Percentiles rank a stretch among this genome's conserved stretches.
Evolutionary conservation across 2,888 invertebrate genomes (phyloP).

Genomic region (Pomacea canaliculata): DNA sequence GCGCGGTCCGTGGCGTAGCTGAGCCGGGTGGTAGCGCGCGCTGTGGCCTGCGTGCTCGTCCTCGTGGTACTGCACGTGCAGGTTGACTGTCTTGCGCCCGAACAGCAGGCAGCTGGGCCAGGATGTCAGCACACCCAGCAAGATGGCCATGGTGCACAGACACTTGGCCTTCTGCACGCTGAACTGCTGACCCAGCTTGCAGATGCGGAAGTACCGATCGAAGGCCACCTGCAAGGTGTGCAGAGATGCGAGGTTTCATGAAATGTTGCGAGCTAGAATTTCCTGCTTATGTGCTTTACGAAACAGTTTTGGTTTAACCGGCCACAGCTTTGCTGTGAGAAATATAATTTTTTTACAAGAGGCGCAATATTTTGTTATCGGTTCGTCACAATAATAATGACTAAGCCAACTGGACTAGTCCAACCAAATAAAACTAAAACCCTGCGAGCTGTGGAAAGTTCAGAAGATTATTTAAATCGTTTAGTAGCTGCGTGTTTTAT

Average conservation of each 20-base stretch:
- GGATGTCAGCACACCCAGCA: slow-evolving; percentile 50
- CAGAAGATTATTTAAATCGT: too few relatives aligned
- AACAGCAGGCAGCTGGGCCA: slow-evolving; percentile 60
- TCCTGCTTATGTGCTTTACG: too few relatives aligned
- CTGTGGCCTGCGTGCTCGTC: background rate
- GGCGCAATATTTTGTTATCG: too few relatives aligned
- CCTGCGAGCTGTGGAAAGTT: too few relatives aligned
- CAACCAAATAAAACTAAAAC: too few relatives aligned
- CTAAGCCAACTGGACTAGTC: too few relatives aligned
- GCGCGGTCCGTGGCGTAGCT: background rate
- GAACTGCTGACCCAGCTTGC: slow-evolving; percentile 56
- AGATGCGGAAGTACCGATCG: slow-evolving; percentile 58
- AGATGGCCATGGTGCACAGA: slow-evolving; percentile 49
- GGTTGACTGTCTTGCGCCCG: slow-evolving; percentile 40
- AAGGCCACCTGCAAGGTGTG: slow-evolving; percentile 44
- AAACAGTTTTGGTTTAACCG: too few relatives aligned
- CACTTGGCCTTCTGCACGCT: slow-evolving; percentile 49
- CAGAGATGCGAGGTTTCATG: background rate
- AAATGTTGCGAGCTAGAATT: too few relatives aligned
- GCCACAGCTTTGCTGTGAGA: too few relatives aligned
- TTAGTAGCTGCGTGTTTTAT: too few relatives aligned
- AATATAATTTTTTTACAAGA: too few relatives aligned
- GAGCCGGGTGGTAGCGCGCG: background rate
- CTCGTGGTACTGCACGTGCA: slow-evolving; percentile 15
- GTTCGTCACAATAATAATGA: too few relatives aligned